phyloP scores from a whole-genome alignment of 2,888 invertebrate species.

The Hedychridium roseum region DNA sequence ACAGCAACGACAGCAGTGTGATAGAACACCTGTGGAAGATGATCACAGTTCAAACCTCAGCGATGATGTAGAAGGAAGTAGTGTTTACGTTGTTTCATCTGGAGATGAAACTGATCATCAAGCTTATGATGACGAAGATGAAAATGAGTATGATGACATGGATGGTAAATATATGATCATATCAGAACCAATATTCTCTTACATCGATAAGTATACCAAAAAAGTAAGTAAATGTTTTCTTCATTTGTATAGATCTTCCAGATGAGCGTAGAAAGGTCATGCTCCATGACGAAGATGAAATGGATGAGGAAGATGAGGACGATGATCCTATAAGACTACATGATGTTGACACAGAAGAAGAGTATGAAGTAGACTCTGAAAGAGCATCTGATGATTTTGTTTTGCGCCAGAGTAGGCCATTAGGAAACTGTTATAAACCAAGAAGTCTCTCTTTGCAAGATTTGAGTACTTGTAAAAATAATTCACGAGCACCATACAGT shows the following conservation, averaged over 20 bases:
- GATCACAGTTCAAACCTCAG: constrained; percentile 32
- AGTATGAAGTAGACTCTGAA: constrained; percentile 46
- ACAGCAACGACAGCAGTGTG: constrained; percentile 14
- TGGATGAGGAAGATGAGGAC: constrained; percentile 37
- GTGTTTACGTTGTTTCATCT: constrained; percentile 47
- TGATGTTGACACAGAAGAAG: constrained; percentile 35
- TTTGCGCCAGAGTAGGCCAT: constrained; percentile 24
- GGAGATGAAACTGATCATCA: constrained; percentile 40
- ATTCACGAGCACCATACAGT: constrained; percentile 1
- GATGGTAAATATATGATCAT: constrained; percentile 29
- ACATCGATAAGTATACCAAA: too few relatives aligned
- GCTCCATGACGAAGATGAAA: constrained; percentile 34
- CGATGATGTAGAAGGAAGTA: constrained; percentile 44
- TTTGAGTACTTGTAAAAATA: constrained; percentile 32
- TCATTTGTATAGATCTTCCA: constrained; percentile 25
- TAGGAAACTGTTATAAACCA: constrained; percentile 36
- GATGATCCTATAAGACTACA: constrained; percentile 18
- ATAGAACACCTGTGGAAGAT: constrained; percentile 16
- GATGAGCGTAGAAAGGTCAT: constrained; percentile 22
- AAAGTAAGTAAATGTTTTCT: too few relatives aligned
- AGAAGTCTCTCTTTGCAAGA: constrained; percentile 58
- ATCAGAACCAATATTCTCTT: background rate
- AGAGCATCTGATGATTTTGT: constrained; percentile 51
- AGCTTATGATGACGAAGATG: constrained; percentile 36
- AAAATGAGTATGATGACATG: constrained; percentile 32